phyloP scores from a whole-genome alignment of 2,797 vertebrate genomes.

The Rhinoraja longicauda region DNA sequence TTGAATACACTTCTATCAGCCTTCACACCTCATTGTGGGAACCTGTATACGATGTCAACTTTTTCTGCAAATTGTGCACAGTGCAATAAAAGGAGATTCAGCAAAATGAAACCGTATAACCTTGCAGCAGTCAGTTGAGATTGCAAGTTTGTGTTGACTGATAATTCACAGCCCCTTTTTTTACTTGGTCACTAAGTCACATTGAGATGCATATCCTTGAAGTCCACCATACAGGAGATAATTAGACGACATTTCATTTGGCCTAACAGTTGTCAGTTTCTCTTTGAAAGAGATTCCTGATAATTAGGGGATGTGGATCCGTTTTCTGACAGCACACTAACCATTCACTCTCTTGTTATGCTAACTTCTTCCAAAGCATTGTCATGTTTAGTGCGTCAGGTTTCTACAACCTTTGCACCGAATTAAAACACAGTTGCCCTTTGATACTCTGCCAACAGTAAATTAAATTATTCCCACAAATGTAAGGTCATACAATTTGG shows the following conservation, averaged over 20 bases:
- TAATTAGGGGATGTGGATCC: constrained; percentile 63
- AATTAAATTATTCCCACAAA: constrained; percentile 59
- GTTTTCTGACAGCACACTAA: constrained; percentile 59
- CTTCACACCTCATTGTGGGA: constrained; percentile 60
- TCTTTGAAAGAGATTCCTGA: constrained; percentile 58
- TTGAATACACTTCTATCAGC: constrained; percentile 54
- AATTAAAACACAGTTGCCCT: constrained; percentile 54
- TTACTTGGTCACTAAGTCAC: constrained; percentile 49
- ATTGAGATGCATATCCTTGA: constrained; percentile 49
- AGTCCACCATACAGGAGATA: constrained; percentile 56
- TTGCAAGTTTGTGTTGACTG: constrained; percentile 59
- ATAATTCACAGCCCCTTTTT: constrained; percentile 38
- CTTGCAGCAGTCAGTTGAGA: constrained; percentile 53
- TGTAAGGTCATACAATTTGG: constrained; percentile 52
- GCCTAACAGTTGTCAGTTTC: constrained; percentile 58
- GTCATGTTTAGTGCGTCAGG: constrained; percentile 49
- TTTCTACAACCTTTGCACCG: constrained; percentile 53
- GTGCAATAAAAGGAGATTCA: constrained; percentile 45
- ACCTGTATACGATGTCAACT: constrained; percentile 69
- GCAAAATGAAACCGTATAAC: constrained; percentile 57
- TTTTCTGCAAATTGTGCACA: constrained; percentile 62
- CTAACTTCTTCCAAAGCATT: constrained; percentile 47
- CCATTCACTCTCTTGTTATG: constrained; percentile 58
- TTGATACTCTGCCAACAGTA: constrained; percentile 49
- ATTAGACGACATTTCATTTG: constrained; percentile 68